Evolutionary conservation across 2,113 vertebrate genomes (phyloP).

Genomic region (Nematolebias whitei): DNA sequence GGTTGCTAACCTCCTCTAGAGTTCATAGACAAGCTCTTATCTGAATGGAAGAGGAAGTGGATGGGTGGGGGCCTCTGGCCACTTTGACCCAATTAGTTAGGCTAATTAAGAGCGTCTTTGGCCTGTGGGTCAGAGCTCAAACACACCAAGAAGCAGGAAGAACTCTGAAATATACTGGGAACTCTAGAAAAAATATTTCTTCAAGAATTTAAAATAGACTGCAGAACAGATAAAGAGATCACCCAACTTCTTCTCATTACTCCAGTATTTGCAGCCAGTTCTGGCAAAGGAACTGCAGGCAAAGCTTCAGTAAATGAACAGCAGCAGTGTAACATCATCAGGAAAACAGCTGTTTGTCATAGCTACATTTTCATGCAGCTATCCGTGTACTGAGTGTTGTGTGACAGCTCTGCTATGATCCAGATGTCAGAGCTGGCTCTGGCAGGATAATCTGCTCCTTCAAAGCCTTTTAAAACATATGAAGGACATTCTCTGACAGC

Average conservation of each 20-base stretch:
- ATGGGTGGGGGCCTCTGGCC: conserved; percentile 51
- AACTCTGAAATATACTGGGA: conserved; percentile 14
- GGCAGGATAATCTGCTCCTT: conserved; percentile 50
- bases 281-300: conserved; percentile 30
- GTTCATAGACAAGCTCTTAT: conserved; percentile 69
- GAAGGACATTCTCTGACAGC: conserved; percentile 53
- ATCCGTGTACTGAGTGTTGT: conserved; percentile 34
- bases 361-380: conserved; percentile 51
- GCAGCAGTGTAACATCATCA: conserved; percentile 53
- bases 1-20: conserved; percentile 18
- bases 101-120: conserved; percentile 70
- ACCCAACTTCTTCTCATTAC: conserved; percentile 10
- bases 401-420: conserved; percentile 30
- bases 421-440: conserved; percentile 64
- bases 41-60: conserved; percentile 71
- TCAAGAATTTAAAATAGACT: background rate
- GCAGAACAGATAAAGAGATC: background rate
- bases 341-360: conserved; percentile 63
- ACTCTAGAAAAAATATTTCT: background rate
- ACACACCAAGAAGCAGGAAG: conserved; percentile 35
- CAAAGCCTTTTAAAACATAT: conserved; percentile 50
- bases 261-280: conserved; percentile 16
- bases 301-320: conserved; percentile 45
- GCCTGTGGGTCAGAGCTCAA: conserved; percentile 63
- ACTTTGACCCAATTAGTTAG: conserved; percentile 73